Conservation (phyloP, 2,797 vertebrate genomes). For the Chromobotia macracanthus region DNA sequence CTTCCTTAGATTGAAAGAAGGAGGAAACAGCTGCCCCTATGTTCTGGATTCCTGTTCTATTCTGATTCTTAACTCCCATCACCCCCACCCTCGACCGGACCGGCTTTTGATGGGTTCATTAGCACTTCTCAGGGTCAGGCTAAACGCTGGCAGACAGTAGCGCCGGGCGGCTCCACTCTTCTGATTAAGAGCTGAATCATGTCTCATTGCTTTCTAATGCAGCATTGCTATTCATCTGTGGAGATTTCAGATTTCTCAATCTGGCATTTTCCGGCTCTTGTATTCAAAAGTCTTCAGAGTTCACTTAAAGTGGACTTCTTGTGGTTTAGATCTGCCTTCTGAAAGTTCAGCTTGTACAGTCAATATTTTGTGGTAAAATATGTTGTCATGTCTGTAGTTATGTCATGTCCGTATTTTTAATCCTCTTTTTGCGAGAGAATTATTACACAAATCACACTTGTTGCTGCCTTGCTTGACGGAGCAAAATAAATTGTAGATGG, state of each 20-base stretch:
- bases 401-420: not conserved
- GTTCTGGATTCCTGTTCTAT: slow-evolving; percentile 18
- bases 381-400: not conserved
- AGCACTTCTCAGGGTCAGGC: slow-evolving; percentile 30
- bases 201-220: slow-evolving; percentile 55
- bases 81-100: not conserved
- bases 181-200: slow-evolving; percentile 50
- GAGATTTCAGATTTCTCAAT: slow-evolving; percentile 15
- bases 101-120: slow-evolving; percentile 43
- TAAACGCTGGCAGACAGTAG: slow-evolving; percentile 32
- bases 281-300: slow-evolving; percentile 23
- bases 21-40: slow-evolving; percentile 26
- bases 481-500: slow-evolving; percentile 19
- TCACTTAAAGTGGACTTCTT: not conserved
- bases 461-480: slow-evolving; percentile 1
- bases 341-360: slow-evolving; percentile 2
- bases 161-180: slow-evolving; percentile 28
- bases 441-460: slow-evolving; percentile 24
- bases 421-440: not conserved
- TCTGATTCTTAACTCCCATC: not conserved
- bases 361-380: slow-evolving; percentile 33
- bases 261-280: slow-evolving; percentile 30
- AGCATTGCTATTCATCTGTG: slow-evolving; percentile 51
- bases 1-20: slow-evolving; percentile 19
- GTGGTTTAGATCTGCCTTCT: slow-evolving; percentile 1